Conservation (phyloP, 2,888 invertebrate species). For the Formica aserva region DNA sequence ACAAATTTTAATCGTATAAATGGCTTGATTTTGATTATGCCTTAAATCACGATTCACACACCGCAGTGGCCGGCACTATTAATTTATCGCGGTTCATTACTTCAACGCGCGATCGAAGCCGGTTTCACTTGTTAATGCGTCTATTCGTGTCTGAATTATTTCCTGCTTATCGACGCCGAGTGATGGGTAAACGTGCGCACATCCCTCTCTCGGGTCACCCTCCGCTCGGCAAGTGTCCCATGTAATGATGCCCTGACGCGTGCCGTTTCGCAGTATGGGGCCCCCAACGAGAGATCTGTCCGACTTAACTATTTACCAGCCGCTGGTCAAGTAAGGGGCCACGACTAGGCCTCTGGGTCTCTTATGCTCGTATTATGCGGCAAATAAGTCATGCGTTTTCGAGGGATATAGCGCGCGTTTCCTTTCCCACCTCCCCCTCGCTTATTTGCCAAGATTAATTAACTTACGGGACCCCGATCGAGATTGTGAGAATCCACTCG, state of each 20-base stretch:
- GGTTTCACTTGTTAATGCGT: constrained; percentile 57
- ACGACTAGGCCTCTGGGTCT: constrained; percentile 56
- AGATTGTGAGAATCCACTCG: constrained; percentile 60
- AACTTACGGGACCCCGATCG: constrained; percentile 72
- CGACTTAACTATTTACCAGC: constrained; percentile 78
- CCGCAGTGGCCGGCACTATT: constrained; percentile 5
- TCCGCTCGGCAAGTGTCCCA: constrained; percentile 83
- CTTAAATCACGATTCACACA: not conserved
- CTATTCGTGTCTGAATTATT: constrained; percentile 41
- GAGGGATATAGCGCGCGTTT: constrained; percentile 64
- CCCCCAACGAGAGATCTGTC: constrained; percentile 67
- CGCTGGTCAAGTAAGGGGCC: constrained; percentile 66
- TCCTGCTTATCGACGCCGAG: constrained; percentile 49
- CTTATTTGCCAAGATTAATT: constrained; percentile 84
- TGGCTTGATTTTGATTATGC: not conserved
- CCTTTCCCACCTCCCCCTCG: not conserved
- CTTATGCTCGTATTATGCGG: constrained; percentile 76
- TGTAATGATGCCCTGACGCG: constrained; percentile 85
- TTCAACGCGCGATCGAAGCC: constrained; percentile 33
- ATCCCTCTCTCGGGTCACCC: constrained; percentile 65
- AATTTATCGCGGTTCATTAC: constrained; percentile 46
- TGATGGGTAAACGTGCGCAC: constrained; percentile 61
- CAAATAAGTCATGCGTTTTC: constrained; percentile 80
- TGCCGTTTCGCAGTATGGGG: constrained; percentile 83
- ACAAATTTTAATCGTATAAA: not conserved